Evolutionary conservation across 2,113 vertebrate species (phyloP).

Genomic region (Nannobrachium achirus): DNA sequence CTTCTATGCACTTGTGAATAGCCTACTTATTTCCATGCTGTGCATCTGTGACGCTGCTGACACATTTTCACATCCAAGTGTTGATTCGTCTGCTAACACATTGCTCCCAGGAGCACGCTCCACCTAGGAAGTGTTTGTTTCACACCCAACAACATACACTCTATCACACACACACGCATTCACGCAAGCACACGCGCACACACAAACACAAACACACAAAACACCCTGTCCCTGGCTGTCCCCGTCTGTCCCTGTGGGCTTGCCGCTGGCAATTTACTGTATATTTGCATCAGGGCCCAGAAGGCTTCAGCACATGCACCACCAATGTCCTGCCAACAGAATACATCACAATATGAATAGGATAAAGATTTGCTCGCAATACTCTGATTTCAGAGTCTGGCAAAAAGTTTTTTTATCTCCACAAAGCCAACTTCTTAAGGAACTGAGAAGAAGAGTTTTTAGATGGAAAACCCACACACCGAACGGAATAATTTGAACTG

Average conservation of each 20-base stretch:
- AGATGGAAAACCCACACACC: no score
- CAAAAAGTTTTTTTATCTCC: constrained; percentile 6
- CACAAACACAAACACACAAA: background rate
- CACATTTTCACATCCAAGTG: constrained; percentile 18
- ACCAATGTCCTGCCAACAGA: constrained; percentile 18
- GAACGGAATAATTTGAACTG: no score
- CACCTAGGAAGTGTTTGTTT: constrained; percentile 33
- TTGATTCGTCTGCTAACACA: constrained; percentile 13
- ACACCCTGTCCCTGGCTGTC: background rate
- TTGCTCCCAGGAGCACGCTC: constrained; percentile 3
- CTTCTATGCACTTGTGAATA: background rate
- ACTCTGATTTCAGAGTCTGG: constrained; percentile 26
- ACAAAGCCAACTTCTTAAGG: constrained; percentile 16
- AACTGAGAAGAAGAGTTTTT: no score
- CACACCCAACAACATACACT: constrained; percentile 13
- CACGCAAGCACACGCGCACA: background rate
- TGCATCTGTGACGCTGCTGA: background rate
- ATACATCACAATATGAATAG: constrained; percentile 21
- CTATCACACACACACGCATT: background rate
- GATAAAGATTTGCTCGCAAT: constrained; percentile 21
- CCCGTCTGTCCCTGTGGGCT: background rate
- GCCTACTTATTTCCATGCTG: background rate
- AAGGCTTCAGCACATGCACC: constrained; percentile 19
- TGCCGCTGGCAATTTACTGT: constrained; percentile 11
- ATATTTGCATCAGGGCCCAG: constrained; percentile 31